Evolutionary conservation across 1,140 invertebrate genomes (phyloP).

Genomic region (Drosophila simulans): DNA sequence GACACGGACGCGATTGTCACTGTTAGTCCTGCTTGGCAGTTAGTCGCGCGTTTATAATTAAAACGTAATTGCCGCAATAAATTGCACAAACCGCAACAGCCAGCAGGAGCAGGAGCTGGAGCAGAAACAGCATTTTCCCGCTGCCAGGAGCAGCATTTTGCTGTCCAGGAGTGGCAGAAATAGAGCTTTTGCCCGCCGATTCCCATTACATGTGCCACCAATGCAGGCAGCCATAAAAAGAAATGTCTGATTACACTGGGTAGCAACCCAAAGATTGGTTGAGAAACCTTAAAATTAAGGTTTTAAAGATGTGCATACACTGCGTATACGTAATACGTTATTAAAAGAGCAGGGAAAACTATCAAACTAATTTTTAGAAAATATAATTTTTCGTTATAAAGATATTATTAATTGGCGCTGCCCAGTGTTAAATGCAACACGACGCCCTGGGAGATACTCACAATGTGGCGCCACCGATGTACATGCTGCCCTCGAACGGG

Average conservation of each 20-base stretch:
- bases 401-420: not conserved
- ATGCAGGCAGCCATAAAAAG: slow-evolving; percentile 65
- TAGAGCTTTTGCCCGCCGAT: slow-evolving; percentile 52
- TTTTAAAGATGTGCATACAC: too few species aligned
- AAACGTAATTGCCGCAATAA: slow-evolving; percentile 80
- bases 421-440: not conserved
- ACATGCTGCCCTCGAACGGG: slow-evolving; percentile 96
- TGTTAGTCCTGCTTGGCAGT: slow-evolving; percentile 53
- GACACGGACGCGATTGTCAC: slow-evolving; percentile 20
- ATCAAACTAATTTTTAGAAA: not conserved
- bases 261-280: not conserved
- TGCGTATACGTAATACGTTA: too few species aligned
- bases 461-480: slow-evolving; percentile 95
- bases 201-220: slow-evolving; percentile 63
- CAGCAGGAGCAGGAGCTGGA: slow-evolving; percentile 50
- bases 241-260: slow-evolving; percentile 38
- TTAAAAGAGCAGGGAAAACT: too few species aligned
- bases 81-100: slow-evolving; percentile 74
- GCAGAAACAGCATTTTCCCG: not conserved
- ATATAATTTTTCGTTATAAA: not conserved
- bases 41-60: slow-evolving; percentile 80
- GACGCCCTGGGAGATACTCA: slow-evolving; percentile 85
- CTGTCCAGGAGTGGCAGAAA: slow-evolving; percentile 8
- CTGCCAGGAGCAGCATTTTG: slow-evolving; percentile 2
- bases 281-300: not conserved